Base-by-base conservation (phyloP, 2,797 vertebrate species). In the Malurus leucopterus region DNA sequence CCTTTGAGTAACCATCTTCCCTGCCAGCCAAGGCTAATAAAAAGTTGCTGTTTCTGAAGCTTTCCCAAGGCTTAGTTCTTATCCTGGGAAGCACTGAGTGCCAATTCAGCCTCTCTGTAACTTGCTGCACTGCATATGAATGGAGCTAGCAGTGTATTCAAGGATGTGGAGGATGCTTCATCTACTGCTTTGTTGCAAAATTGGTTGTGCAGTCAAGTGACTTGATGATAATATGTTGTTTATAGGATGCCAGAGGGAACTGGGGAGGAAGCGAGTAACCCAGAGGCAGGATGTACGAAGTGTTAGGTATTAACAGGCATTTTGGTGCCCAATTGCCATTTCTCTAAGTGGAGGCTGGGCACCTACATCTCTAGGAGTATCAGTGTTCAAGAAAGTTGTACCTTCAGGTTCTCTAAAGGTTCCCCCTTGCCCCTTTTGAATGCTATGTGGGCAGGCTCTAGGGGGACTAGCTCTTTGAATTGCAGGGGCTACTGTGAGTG, bases 281-380 rank as follows among this genome's bases (percentile, higher is more conserved):
- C 18, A 46, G 58, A 49, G 47, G 46, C 43, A 67, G 23, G 10
- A 51, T 32, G 57, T 64, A 15, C 29, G 21, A 47, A 7, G 13
- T 65, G 21, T 71, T 13, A 17, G 24, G 9, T 47, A 29, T 53
- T 44, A 22, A 30, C 8, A 27, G 43, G 23, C 34, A 41, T 69
- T 84, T 72, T 1, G 3, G 6, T 27, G 3, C 72, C 47, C 38
- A 29, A 0, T 55, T 84, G 32, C 38, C 8, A 8, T 55, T 84
- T 2, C 0, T 75, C 51, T 47, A 2, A 1, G 7, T 51, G 63
- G 18, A 13, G 4, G 4, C 3, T 44, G 38, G 19, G 15, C 18
- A 59, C 3, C 9, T 69, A 18, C 16, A 10, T 29, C 11, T 15
- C 34, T 67, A 38, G 21, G 15, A 78, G 21, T 75, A 30, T 30